A percentile compares a stretch with the other conserved stretches of the same genome.
Conservation (phyloP, 1,140 invertebrate species). For the Solen grandis region DNA sequence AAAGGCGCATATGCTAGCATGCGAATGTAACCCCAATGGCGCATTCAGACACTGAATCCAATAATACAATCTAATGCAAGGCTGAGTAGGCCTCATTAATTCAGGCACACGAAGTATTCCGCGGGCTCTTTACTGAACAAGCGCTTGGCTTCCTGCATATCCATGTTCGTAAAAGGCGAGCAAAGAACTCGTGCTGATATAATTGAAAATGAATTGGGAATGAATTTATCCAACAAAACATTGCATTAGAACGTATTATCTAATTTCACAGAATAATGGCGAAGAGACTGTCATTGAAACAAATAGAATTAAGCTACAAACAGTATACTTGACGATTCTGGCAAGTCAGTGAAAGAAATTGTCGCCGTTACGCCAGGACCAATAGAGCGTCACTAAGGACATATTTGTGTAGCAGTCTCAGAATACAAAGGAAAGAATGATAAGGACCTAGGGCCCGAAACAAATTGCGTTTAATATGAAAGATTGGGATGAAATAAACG, state of each 20-base stretch:
- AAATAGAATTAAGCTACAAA: constrained; percentile 47
- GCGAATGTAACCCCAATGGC: too few relatives aligned
- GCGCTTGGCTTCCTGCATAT: constrained; percentile 29
- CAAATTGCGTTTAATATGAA: constrained; percentile 46
- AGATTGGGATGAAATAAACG: constrained; percentile 11
- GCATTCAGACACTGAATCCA: neutral
- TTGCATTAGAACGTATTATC: constrained; percentile 53
- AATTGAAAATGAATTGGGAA: constrained; percentile 53
- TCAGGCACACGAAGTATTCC: constrained; percentile 25
- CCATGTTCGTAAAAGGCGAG: constrained; percentile 28
- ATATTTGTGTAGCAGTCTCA: constrained; percentile 13
- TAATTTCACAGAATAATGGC: constrained; percentile 39
- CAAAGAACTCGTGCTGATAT: constrained; percentile 34
- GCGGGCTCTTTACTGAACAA: constrained; percentile 35
- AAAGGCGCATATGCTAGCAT: too few relatives aligned
- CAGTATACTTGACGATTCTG: constrained; percentile 10
- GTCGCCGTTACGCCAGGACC: constrained; percentile 14
- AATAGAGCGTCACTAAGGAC: constrained; percentile 30
- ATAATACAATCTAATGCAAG: neutral
- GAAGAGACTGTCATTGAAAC: constrained; percentile 16
- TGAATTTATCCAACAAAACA: constrained; percentile 57
- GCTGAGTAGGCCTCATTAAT: constrained; percentile 40
- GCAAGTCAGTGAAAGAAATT: constrained; percentile 29
- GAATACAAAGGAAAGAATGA: constrained; percentile 16
- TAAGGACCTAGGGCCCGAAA: neutral